A percentile compares a stretch with the other conserved stretches of the same genome.
phyloP scores from a whole-genome alignment of 2,113 vertebrate genomes.

The Hiodon tergisus region DNA sequence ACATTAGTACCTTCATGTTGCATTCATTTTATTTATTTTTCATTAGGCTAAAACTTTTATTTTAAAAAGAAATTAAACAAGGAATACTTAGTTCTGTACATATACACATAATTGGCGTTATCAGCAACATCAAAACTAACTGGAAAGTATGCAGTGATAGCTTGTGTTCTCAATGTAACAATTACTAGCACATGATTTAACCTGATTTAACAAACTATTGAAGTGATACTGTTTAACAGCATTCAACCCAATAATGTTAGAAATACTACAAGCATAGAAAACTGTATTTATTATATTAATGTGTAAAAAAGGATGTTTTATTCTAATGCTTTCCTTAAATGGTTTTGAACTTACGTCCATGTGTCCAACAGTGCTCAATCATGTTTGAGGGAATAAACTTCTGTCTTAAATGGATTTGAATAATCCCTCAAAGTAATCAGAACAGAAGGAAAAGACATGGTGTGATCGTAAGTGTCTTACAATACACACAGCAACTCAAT shows the following conservation, averaged over 20 bases:
- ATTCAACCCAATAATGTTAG: not conserved
- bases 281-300: not conserved
- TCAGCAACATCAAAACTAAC: not conserved
- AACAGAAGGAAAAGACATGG: too few species aligned
- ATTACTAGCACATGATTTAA: not conserved
- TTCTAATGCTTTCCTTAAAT: too few species aligned
- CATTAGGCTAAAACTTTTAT: not conserved
- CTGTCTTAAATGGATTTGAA: too few species aligned
- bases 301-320: too few species aligned
- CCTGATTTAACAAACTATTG: not conserved
- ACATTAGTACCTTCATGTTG: too few species aligned
- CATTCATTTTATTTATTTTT: too few species aligned
- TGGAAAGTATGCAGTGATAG: not conserved
- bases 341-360: too few species aligned
- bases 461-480: too few species aligned
- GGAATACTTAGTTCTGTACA: not conserved
- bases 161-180: not conserved
- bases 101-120: not conserved
- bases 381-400: too few species aligned
- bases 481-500: too few species aligned
- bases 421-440: too few species aligned
- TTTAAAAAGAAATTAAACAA: not conserved
- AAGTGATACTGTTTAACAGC: slow-evolving; percentile 5
- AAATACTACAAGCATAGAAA: not conserved
- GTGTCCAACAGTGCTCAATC: too few species aligned